Evolutionary conservation across 1,140 invertebrate genomes (phyloP).

Genomic region (Lepidurus apus): DNA sequence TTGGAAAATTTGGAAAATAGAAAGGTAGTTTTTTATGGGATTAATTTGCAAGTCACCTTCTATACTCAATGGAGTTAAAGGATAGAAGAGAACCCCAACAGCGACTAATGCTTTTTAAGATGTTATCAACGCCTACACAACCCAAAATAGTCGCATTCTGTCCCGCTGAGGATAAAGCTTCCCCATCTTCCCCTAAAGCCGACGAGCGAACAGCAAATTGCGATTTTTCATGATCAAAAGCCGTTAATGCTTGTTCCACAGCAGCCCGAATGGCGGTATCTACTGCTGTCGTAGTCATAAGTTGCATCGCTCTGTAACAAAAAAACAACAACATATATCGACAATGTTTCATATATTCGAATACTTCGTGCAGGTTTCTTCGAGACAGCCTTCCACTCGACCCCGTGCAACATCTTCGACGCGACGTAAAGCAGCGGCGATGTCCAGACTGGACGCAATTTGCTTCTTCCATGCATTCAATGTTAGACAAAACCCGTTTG

Average conservation of each 20-base stretch:
- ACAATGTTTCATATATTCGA: background rate
- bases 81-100: conserved; percentile 78
- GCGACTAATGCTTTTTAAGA: conserved; percentile 55
- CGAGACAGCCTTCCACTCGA: conserved; percentile 37
- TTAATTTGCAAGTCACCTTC: conserved; percentile 48
- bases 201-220: conserved; percentile 55
- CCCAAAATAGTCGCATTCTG: conserved; percentile 74
- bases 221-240: conserved; percentile 35
- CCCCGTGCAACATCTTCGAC: conserved; percentile 41
- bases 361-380: conserved; percentile 40
- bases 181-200: conserved; percentile 69
- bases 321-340: background rate
- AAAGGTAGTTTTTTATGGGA: conserved; percentile 12
- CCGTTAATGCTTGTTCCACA: conserved; percentile 42
- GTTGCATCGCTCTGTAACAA: background rate
- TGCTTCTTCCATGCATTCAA: conserved; percentile 52
- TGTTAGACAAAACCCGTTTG: conserved; percentile 58
- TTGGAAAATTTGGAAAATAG: conserved; percentile 30
- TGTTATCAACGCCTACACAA: conserved; percentile 45
- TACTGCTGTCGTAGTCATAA: conserved; percentile 1
- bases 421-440: conserved; percentile 38
- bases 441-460: conserved; percentile 42
- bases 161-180: conserved; percentile 71
- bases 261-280: conserved; percentile 34
- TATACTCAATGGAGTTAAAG: conserved; percentile 66